Evolutionary conservation across 2,888 invertebrate genomes (phyloP), one percentile per base, ranked within the genome.

Genomic region (Xylophagus ater): DNA sequence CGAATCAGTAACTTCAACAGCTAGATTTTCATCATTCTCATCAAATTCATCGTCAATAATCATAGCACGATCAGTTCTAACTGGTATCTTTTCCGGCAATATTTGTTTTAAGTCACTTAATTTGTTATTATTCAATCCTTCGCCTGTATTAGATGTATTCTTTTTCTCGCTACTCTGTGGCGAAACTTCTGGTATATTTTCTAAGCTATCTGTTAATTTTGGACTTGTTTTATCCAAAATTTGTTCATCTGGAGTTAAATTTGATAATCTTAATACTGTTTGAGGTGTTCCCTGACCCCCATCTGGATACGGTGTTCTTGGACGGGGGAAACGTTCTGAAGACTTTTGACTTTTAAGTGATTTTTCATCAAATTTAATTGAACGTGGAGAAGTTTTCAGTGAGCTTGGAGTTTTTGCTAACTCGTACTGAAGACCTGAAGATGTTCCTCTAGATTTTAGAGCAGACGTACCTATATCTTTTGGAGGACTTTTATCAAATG

Each of bases 1-100:
- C 2, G 53, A 51, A 48, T 62, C 59, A n/a, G 49, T 52, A 1
- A 62, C 60, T 40, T 63, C 61, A 15, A 62, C 54, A 3, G 55
- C 54, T 23, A 63, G 41, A 32, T 60, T 55, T 40, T 63, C 62
- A 31, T 63, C 61, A 37, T 61, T 59, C 25, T 62, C 62, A 29
- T 52, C 52, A 5, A 34, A n/a, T 8, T 24, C 17, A 12, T 19
- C 20, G 6, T 36, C 36, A n/a, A 20, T 14, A 6, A 28, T 6
- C 5, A 18, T 14, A 20, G 13, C 20, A 12, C 17, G 14, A 28
- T 10, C 12, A 18, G n/a, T 28, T 18, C 26, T 15, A 6, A 9
- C 29, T n/a, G 21, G 12, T 4, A 19, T 19, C 10, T 26, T 36
- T 5, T 24, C 34, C 6, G 37, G 24, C 4, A 37, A 19, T 21